These are phyloP conservation scores for Ctenosaura bakeri DNA, from an alignment of 2,797 vertebrate genomes.

Conservation along the genomic window DNA sequence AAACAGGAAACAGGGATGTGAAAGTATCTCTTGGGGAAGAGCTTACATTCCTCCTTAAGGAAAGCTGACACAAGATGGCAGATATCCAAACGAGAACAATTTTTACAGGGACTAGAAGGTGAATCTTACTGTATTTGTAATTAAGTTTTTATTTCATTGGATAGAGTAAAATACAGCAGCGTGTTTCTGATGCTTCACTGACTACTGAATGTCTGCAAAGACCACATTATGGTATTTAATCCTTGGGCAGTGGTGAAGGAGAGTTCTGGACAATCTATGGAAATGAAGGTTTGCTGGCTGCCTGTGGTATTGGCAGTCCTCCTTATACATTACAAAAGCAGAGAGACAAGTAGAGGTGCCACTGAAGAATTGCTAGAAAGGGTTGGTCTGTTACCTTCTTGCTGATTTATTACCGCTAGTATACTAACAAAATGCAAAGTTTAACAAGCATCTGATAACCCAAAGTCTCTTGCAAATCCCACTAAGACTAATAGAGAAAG, in stretches of 20 bases:
- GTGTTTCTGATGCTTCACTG: background rate
- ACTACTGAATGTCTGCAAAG: conserved; percentile 6
- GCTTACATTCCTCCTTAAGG: conserved; percentile 6
- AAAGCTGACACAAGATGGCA: background rate
- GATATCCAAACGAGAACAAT: background rate
- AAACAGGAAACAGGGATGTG: conserved; percentile 36
- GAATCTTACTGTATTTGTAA: background rate
- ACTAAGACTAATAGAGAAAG: too few relatives aligned
- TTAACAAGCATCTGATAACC: background rate
- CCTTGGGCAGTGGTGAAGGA: background rate
- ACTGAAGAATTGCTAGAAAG: conserved; percentile 8
- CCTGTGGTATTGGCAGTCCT: background rate
- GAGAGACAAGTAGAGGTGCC: background rate
- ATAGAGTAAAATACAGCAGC: background rate
- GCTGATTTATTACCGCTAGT: too few relatives aligned
- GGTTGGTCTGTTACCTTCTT: too few relatives aligned
- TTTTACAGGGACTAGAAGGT: background rate
- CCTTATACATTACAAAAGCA: background rate
- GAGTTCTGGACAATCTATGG: background rate
- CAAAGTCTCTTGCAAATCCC: too few relatives aligned
- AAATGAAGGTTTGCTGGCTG: background rate
- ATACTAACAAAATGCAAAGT: background rate
- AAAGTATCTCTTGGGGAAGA: conserved; percentile 28
- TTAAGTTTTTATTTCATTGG: background rate
- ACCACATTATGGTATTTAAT: background rate